Conservation (phyloP, 2,113 vertebrate species). For the Galemys pyrenaicus region DNA sequence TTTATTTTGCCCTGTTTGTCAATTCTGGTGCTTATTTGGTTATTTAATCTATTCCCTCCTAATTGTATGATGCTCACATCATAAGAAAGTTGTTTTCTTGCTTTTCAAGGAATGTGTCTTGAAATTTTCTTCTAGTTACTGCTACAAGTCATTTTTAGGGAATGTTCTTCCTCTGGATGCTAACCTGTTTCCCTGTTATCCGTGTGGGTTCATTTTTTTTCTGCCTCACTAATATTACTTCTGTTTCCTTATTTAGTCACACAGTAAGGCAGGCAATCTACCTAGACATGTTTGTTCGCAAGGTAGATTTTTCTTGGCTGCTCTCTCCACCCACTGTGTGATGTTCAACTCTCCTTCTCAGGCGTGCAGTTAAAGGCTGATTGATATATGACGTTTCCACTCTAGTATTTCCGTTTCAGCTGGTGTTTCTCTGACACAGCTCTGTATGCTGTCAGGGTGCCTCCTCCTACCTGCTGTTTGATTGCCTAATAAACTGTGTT, state of each 20-base stretch:
- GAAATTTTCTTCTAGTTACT: background rate
- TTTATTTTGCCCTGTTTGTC: background rate
- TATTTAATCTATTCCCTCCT: background rate
- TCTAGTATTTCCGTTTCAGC: background rate
- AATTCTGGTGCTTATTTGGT: background rate
- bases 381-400: fast-evolving
- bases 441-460: background rate
- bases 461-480: background rate
- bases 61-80: background rate
- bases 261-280: background rate
- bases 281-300: background rate
- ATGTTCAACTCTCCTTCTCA: background rate
- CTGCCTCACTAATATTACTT: background rate
- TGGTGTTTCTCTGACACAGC: fast-evolving
- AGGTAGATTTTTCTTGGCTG: background rate
- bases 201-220: background rate
- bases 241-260: background rate
- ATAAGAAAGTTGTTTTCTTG: background rate
- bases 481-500: background rate
- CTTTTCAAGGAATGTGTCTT: background rate
- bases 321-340: no score
- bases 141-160: background rate
- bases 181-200: background rate
- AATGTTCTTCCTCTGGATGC: background rate
- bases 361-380: fast-evolving